These are phyloP conservation scores for Hemibagrus wyckioides DNA, from an alignment of 2,113 vertebrate genomes.

Conservation along the genomic window DNA sequence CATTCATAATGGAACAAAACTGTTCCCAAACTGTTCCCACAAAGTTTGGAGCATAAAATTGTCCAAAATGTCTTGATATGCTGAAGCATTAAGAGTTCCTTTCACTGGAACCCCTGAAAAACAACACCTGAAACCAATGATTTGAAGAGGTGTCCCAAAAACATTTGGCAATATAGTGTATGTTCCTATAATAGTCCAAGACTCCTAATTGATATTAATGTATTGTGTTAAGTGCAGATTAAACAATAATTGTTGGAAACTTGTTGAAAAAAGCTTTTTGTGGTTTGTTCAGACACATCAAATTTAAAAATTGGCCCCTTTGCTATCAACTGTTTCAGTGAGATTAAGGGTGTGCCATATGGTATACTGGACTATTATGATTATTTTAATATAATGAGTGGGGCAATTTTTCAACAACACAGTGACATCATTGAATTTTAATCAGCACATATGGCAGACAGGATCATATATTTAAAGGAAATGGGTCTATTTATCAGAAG, in stretches of 20 bases:
- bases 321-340: not conserved
- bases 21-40: too few species aligned
- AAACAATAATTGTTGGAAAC: not conserved
- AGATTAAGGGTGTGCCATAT: not conserved
- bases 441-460: conserved; percentile 8
- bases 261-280: not conserved
- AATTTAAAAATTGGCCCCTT: not conserved
- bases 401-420: conserved; percentile 1
- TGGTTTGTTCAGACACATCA: not conserved
- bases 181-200: not conserved
- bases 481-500: not conserved
- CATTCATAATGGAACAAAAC: too few species aligned
- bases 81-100: too few species aligned
- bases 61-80: too few species aligned
- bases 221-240: not conserved
- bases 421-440: not conserved
- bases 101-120: too few species aligned
- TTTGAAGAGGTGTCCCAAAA: too few species aligned
- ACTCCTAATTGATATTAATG: not conserved
- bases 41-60: too few species aligned
- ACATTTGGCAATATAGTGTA: too few species aligned
- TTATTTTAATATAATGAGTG: not conserved
- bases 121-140: too few species aligned
- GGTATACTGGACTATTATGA: not conserved
- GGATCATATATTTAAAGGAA: not conserved